Conservation (phyloP, 2,888 invertebrate species). For the Platerodrilus igneus region DNA sequence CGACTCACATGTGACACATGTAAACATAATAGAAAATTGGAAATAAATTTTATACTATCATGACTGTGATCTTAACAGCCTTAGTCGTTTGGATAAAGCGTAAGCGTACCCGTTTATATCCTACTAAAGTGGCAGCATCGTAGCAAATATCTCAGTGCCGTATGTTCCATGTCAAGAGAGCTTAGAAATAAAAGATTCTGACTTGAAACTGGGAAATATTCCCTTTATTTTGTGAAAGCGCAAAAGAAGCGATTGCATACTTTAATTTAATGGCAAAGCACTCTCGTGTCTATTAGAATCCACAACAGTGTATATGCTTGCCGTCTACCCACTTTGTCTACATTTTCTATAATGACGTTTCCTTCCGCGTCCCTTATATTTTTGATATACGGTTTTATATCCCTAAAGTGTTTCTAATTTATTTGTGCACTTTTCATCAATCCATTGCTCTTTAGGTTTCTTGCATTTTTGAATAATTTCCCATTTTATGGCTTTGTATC, state of each 20-base stretch:
- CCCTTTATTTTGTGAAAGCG: slow-evolving; percentile 16
- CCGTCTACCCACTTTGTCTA: no score
- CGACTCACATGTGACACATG: no score
- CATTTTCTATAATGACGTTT: no score
- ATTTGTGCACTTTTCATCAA: no score
- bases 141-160: slow-evolving; percentile 23
- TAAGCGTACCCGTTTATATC: slow-evolving; percentile 22
- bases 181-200: slow-evolving; percentile 24
- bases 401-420: no score
- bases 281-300: slow-evolving; percentile 1
- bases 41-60: slow-evolving; percentile 16
- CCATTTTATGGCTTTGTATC: no score
- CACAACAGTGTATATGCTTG: no score
- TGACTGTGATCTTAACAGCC: slow-evolving; percentile 19
- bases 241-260: slow-evolving; percentile 9
- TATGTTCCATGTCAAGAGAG: slow-evolving; percentile 19
- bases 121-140: slow-evolving; percentile 21
- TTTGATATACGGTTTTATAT: no score
- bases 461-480: no score
- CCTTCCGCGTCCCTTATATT: no score
- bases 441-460: no score
- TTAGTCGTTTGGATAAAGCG: slow-evolving; percentile 20
- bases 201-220: slow-evolving; percentile 19
- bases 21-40: slow-evolving; percentile 17
- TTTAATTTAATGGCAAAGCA: no score